Evolutionary conservation across 2,797 vertebrate species (phyloP).

Genomic region (Enteromius trimaculatus): DNA sequence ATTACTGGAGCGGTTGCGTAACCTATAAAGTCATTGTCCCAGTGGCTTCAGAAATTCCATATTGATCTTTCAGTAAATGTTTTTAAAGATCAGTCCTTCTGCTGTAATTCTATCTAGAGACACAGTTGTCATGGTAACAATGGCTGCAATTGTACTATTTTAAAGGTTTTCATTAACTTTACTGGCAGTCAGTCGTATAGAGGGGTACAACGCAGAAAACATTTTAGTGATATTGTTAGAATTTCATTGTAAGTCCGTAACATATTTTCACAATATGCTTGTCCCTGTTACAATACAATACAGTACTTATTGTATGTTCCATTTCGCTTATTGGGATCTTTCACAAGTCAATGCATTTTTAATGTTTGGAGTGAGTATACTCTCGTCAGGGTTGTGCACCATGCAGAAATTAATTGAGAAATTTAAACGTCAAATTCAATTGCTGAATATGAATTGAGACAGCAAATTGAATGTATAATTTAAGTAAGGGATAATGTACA

Average conservation of each 20-base stretch:
- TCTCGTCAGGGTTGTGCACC: neutral
- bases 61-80: slow-evolving; percentile 13
- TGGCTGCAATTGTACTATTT: slow-evolving; percentile 30
- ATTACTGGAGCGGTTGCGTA: slow-evolving; percentile 25
- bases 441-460: no score
- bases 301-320: neutral
- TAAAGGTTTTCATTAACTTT: slow-evolving; percentile 20
- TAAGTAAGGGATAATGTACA: no score
- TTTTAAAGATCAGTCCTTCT: slow-evolving; percentile 25
- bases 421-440: neutral
- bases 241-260: neutral
- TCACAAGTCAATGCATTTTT: neutral
- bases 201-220: neutral
- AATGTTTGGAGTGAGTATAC: neutral
- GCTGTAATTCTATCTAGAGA: slow-evolving; percentile 19
- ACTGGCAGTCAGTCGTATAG: slow-evolving; percentile 1
- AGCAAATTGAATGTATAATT: neutral
- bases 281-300: neutral
- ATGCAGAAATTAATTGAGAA: neutral
- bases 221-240: neutral
- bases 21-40: slow-evolving; percentile 10
- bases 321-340: neutral
- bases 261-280: neutral
- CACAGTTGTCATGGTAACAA: slow-evolving; percentile 12
- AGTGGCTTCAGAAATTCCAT: neutral